Percentiles rank a stretch among this genome's conserved stretches.
These are phyloP conservation scores for Myanophis thanlyinensis DNA, from an alignment of 2,113 vertebrate species.

Conservation along the genomic window DNA sequence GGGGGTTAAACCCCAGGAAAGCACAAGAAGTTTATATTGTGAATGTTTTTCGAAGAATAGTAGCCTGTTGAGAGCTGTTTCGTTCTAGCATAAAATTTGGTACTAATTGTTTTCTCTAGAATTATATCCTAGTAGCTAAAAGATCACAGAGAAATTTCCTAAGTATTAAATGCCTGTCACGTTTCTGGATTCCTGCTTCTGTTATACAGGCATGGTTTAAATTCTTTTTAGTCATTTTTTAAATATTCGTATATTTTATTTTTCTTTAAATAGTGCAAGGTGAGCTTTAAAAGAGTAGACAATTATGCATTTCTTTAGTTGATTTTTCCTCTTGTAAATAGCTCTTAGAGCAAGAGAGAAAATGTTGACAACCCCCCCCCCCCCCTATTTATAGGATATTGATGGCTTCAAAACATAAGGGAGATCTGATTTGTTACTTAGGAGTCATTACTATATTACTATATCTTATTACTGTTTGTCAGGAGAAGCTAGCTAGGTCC, in stretches of 20 bases:
- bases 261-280: not conserved
- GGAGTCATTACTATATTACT: conserved; percentile 4
- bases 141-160: not conserved
- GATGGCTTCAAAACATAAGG: not conserved
- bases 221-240: not conserved
- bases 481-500: not conserved
- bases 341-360: not conserved
- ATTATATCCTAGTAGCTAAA: not conserved
- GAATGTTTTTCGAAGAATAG: not conserved
- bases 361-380: too few relatives aligned
- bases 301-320: not conserved
- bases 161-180: not conserved
- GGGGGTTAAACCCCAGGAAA: not conserved
- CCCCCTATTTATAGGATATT: too few relatives aligned
- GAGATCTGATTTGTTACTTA: not conserved
- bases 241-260: not conserved
- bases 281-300: not conserved
- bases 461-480: not conserved
- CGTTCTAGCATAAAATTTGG: not conserved
- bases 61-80: not conserved
- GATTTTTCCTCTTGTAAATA: not conserved
- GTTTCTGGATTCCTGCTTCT: not conserved
- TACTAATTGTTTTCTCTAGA: not conserved
- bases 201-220: not conserved
- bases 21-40: not conserved